Base-by-base conservation (phyloP, 2,888 invertebrate genomes). In the Himalopsyche tibetana region DNA sequence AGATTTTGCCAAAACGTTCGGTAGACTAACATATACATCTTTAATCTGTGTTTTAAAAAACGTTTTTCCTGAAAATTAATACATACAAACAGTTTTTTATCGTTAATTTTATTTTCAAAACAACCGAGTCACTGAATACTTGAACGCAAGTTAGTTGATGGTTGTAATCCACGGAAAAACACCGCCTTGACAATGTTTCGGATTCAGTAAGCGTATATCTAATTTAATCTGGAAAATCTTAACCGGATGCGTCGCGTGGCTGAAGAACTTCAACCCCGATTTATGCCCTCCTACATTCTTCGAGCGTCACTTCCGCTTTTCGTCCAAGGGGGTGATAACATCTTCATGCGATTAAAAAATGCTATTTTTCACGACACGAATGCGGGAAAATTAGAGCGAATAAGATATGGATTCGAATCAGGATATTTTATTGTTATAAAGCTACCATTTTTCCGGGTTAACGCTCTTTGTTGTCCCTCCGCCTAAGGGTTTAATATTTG, bases 181-280 rank as follows among this genome's bases (percentile, higher is more conserved):
- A 5, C 38, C 15, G 36, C 15, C 74, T 74, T 74, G 74, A 74
- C 74, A 74, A 36, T 74, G 74, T 12, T 74, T 74, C 3, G 12
- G 2, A 74, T 36, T 74, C 74, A 74, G 74, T 74, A 38, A 28
- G 45, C 28, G 80, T 80, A 80, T 80, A 80, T 80, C 81, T 74
- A 84, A 80, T 63, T 69, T 83, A 83, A 83, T 86, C 86, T 83
- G 69, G 83, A 84, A 84, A 83, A 83, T 86, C 84, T 83, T 81
- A 45, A 51, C 86, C 84, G 86, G 86, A 86, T 86, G n/a, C 86
- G 69, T 83, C 86, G 83, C 86, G 83, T 85, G 85, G 85, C 80
- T 38, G 36, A 19, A 83, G 83, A 83, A 82, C 85, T 69, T 74
- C 55, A 56, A 36, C 69, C 82, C n/a, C 28, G 79, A 82, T 85